Percentiles rank a stretch among this genome's conserved stretches.
phyloP scores from a whole-genome alignment of 1,140 invertebrate genomes.

The Zaprionus ghesquierei region DNA sequence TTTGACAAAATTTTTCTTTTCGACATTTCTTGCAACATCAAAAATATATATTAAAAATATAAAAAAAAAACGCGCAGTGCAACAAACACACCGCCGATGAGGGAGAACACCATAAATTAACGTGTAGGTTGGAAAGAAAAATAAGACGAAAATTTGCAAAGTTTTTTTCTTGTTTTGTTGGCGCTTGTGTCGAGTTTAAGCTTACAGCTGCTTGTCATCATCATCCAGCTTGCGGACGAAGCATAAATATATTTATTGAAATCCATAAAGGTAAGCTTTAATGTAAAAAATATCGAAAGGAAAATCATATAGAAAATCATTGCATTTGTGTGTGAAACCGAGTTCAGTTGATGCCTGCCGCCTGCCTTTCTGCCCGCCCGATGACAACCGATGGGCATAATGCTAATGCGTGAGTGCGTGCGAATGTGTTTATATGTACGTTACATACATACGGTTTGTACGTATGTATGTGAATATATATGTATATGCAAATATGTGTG shows the following conservation, averaged over 20 bases:
- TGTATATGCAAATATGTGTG: constrained; percentile 1
- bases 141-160: constrained; percentile 33
- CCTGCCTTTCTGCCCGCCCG: background rate
- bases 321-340: constrained; percentile 20
- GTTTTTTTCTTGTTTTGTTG: constrained; percentile 28
- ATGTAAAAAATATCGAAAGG: background rate
- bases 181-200: constrained; percentile 30
- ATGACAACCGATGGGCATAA: constrained; percentile 22
- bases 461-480: background rate
- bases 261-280: constrained; percentile 19
- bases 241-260: constrained; percentile 2
- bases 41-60: constrained; percentile 11
- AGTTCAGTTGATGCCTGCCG: background rate
- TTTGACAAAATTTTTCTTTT: constrained; percentile 37
- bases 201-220: constrained; percentile 34
- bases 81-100: constrained; percentile 23
- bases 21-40: constrained; percentile 15
- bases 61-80: constrained; percentile 32
- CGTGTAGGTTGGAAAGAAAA: constrained; percentile 53
- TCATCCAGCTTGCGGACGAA: constrained; percentile 17
- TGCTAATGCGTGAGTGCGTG: constrained; percentile 45
- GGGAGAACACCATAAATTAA: constrained; percentile 40
- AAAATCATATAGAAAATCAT: constrained; percentile 14
- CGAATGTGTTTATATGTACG: constrained; percentile 19
- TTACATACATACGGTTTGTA: background rate